Conservation (phyloP, 2,797 vertebrate genomes). For the Mastacembelus armatus region DNA sequence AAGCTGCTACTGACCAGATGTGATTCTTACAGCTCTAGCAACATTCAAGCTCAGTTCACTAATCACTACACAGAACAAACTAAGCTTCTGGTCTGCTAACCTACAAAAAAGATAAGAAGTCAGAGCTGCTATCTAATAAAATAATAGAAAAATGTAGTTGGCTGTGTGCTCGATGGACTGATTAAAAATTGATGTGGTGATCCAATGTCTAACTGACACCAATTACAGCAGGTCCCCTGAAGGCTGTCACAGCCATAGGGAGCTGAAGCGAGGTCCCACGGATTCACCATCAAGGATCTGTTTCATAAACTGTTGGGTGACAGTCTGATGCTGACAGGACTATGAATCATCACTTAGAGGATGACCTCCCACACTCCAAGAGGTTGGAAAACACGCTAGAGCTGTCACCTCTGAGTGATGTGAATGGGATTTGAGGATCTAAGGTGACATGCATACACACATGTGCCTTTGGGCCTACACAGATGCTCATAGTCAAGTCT, state of each 20-base stretch:
- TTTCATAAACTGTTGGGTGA: conserved; percentile 65
- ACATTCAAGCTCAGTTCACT: conserved; percentile 22
- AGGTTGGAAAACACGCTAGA: conserved; percentile 11
- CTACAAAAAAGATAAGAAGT: conserved; percentile 17
- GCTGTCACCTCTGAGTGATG: conserved; percentile 29
- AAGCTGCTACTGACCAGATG: conserved; percentile 56
- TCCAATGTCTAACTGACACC: conserved; percentile 61
- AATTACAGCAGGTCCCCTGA: conserved; percentile 61
- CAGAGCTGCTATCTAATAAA: conserved; percentile 26
- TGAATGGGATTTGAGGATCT: conserved; percentile 23
- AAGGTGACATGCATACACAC: conserved; percentile 14
- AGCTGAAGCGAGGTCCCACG: conserved; percentile 25
- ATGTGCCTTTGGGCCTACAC: background rate
- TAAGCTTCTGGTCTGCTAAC: conserved; percentile 16
- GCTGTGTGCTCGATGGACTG: conserved; percentile 38
- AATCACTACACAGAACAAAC: conserved; percentile 5
- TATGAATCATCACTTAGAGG: conserved; percentile 67
- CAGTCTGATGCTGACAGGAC: conserved; percentile 45
- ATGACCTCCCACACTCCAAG: conserved; percentile 60
- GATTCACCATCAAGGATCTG: conserved; percentile 47
- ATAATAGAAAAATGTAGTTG: conserved; percentile 37
- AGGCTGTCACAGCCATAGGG: conserved; percentile 48
- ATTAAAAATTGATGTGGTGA: conserved; percentile 32
- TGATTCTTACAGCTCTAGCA: conserved; percentile 40
- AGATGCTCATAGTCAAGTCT: conserved; percentile 3